These are phyloP conservation scores for Pocillopora damicornis DNA, from an alignment of 64 coral and sea anemone species.

Conservation along the genomic window DNA sequence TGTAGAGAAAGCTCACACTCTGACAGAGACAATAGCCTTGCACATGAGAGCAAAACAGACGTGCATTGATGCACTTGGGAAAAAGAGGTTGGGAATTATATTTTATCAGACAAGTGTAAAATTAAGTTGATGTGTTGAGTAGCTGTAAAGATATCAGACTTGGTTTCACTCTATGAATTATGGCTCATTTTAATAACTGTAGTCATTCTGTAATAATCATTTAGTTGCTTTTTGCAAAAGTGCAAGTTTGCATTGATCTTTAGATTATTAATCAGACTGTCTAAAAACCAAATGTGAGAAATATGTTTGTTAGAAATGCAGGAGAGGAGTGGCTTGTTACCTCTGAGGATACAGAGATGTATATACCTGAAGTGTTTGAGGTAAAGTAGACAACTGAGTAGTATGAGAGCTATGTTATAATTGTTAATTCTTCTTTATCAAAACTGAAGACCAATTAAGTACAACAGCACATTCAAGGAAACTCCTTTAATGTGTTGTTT, in stretches of 20 bases:
- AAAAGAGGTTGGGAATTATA: conserved; percentile 51
- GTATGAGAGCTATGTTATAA: no score
- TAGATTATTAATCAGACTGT: no score
- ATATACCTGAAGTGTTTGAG: conserved; percentile 95
- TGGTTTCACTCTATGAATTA: no score
- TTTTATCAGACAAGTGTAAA: no score
- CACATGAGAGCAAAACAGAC: conserved; percentile 83
- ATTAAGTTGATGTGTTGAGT: no score
- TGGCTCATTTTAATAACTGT: no score
- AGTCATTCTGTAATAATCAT: neutral
- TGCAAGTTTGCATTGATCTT: no score
- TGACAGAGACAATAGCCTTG: conserved; percentile 76
- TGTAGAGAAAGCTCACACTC: conserved; percentile 61
- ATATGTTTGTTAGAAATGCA: conserved; percentile 36
- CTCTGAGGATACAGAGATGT: conserved; percentile 74
- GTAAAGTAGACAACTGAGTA: conserved; percentile 6
- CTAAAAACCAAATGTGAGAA: neutral
- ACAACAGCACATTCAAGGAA: no score
- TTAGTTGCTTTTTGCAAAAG: neutral
- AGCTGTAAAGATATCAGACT: no score
- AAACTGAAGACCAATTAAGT: no score
- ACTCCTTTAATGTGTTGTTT: neutral
- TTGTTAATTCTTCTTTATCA: no score
- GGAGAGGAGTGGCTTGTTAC: conserved; percentile 97
- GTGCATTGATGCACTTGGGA: conserved; percentile 83